phyloP scores from a whole-genome alignment of 2,797 vertebrate species.

The Xerus rutilus region DNA sequence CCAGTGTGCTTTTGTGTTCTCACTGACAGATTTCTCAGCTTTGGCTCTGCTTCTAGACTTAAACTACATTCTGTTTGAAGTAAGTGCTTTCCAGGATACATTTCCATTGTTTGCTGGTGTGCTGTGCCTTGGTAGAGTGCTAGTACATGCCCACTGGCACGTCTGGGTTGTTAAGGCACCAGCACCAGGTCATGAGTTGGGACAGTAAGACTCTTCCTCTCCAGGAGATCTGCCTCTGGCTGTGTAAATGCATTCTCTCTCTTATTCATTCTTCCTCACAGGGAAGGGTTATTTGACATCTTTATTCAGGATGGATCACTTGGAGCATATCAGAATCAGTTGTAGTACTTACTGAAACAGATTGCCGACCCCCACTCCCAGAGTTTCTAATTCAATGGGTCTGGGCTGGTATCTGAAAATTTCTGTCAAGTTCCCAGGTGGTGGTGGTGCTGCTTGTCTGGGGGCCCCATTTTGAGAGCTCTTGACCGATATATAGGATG shows the following conservation, averaged over 20 bases:
- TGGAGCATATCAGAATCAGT: neutral
- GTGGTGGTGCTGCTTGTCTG: neutral
- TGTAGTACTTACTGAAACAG: neutral
- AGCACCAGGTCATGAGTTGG: neutral
- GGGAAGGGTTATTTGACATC: neutral
- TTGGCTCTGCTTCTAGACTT: neutral
- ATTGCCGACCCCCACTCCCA: neutral
- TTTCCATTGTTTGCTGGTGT: neutral
- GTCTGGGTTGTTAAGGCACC: neutral
- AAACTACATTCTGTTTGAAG: conserved; percentile 1
- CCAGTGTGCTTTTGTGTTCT: neutral
- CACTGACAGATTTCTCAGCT: neutral
- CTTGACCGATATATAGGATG: neutral
- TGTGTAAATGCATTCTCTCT: neutral
- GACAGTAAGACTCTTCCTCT: neutral
- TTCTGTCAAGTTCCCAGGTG: neutral
- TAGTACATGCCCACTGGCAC: neutral
- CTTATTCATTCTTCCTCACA: neutral
- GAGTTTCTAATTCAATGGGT: neutral
- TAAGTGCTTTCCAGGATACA: neutral
- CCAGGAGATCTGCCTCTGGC: neutral
- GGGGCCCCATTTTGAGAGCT: neutral
- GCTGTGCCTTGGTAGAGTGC: neutral
- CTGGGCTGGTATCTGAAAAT: neutral
- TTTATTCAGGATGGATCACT: neutral